Base-by-base conservation (phyloP, 1,140 invertebrate species). In the Bombus huntii region DNA sequence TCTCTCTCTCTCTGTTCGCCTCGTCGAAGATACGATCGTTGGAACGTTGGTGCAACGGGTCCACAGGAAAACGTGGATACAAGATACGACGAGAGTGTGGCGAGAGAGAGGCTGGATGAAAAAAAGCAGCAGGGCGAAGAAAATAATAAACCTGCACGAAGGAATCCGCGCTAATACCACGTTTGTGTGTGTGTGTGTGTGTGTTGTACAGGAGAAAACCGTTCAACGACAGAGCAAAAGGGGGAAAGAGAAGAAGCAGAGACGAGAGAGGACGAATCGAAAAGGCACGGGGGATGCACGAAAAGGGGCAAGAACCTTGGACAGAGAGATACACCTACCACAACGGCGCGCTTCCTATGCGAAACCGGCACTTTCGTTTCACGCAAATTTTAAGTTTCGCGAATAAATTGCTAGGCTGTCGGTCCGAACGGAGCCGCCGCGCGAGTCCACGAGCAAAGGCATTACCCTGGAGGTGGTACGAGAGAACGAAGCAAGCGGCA, bases 301-400 rank as follows among this genome's bases (percentile, higher is more conserved):
- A 77, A 77, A 65, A 73, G 44, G 25, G 53, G 44, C 53, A 79
- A 15, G 59, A 44, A 53, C 57, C 47, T 84, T n/a, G 5, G 31
- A 53, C 65, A 28, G 72, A 25, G 72, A 25, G 72, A 25, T n/a
- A 39, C 70, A 22, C 28, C 37, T 28, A 65, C 62, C 75, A 37
- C 31, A 42, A 31, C 47, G 22, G 37, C 12, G 72, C 8, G 34
- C 59, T 22, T 80, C 39, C 62, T 44, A 65, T 34, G 34, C 70
- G 83, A 88, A 90, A 88, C 68, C 77, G 39, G 77, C 85, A 89
- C 84, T 92, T 89, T 91, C 74, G 85, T 88, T 88, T 90, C 87
- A 72, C 86, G 89, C 90, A 92, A 93, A 93, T 93, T 93, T 91
- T 89, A 90, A 90, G 89, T 92, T 91, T 42, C 85, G 82, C 74